Evolutionary conservation across 2,797 vertebrate species (phyloP).

Genomic region (Setipinna tenuifilis): DNA sequence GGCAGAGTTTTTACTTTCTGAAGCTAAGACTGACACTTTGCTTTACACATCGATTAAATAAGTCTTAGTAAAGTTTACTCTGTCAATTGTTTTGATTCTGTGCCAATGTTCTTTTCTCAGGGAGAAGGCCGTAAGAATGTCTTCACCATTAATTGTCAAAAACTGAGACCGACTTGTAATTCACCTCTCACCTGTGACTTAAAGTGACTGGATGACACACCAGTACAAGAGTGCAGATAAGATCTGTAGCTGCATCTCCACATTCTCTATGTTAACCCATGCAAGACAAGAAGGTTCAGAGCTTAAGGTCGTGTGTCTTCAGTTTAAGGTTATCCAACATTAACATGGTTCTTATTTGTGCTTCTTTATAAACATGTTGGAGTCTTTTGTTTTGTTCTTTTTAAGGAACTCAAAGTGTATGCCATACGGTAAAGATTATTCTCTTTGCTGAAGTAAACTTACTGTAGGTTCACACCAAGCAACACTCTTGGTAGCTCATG

Average conservation of each 20-base stretch:
- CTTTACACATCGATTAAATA: no score
- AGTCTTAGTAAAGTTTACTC: no score
- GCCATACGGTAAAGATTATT: no score
- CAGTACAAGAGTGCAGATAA: no score
- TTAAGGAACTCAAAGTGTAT: background rate
- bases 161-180: background rate
- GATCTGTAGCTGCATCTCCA: background rate
- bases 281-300: no score
- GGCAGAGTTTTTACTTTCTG: no score
- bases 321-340: background rate
- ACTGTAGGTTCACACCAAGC: no score
- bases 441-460: no score
- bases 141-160: background rate
- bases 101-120: slow-evolving; percentile 31
- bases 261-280: background rate
- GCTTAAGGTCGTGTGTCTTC: no score
- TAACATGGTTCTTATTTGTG: background rate
- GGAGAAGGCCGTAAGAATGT: slow-evolving; percentile 25
- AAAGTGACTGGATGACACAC: background rate
- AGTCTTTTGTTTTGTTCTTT: background rate
- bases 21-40: no score
- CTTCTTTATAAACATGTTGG: background rate
- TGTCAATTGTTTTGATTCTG: background rate
- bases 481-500: no score
- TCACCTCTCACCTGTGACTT: background rate